Conservation (phyloP, 1,140 invertebrate species). For the Chrysoperla carnea region DNA sequence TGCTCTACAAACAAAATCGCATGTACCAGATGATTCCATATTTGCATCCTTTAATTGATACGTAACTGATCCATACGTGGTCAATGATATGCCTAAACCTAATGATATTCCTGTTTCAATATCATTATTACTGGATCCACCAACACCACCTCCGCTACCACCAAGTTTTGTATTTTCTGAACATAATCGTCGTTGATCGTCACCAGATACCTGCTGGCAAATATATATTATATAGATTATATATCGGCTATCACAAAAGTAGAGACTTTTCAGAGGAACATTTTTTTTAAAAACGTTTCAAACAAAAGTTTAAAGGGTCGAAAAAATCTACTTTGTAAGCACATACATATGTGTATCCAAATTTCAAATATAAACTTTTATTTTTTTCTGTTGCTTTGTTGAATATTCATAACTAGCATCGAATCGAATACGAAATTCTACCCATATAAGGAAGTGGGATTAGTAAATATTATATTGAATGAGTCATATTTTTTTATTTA, state of each 20-base stretch:
- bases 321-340: too few species aligned
- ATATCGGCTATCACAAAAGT: not conserved
- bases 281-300: too few species aligned
- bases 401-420: too few species aligned
- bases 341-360: too few species aligned
- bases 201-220: constrained; percentile 43
- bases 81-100: constrained; percentile 36
- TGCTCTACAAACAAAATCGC: constrained; percentile 57
- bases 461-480: too few species aligned
- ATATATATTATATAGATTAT: not conserved
- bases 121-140: constrained; percentile 18
- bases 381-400: too few species aligned
- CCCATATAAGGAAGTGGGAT: too few species aligned
- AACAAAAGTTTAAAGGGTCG: too few species aligned
- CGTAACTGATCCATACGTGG: constrained; percentile 57
- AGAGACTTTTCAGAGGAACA: too few species aligned
- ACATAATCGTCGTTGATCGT: constrained; percentile 50
- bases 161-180: constrained; percentile 34
- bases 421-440: too few species aligned
- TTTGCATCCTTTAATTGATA: constrained; percentile 70
- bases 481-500: too few species aligned
- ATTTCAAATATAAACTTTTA: too few species aligned
- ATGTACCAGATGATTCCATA: constrained; percentile 53
- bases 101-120: constrained; percentile 14
- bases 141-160: constrained; percentile 19